Percentiles rank a stretch among this genome's conserved stretches.
phyloP scores from a whole-genome alignment of 2,888 invertebrate genomes.

The Scaptomyza reducta region DNA sequence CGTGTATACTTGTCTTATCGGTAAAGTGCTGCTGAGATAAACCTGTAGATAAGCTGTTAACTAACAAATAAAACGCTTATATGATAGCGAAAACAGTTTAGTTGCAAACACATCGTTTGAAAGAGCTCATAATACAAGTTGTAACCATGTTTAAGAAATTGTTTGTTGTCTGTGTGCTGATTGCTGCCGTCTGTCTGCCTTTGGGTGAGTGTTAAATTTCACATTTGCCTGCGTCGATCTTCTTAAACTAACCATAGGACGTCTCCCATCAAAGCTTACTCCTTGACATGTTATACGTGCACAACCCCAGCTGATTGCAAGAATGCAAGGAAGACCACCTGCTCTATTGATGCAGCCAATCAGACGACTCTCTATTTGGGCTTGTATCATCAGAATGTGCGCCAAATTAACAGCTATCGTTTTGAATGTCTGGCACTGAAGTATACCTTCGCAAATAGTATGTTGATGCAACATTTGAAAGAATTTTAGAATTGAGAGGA shows the following conservation, averaged over 20 bases:
- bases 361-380: constrained; percentile 37
- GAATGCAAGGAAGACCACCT: constrained; percentile 41
- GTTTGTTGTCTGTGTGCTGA: constrained; percentile 31
- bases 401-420: constrained; percentile 7
- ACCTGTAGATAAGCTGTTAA: not conserved
- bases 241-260: not conserved
- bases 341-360: constrained; percentile 43
- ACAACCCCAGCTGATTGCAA: constrained; percentile 42
- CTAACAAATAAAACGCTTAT: not conserved
- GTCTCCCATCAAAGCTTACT: constrained; percentile 26
- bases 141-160: constrained; percentile 41
- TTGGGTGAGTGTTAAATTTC: constrained; percentile 42
- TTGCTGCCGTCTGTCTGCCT: constrained; percentile 48
- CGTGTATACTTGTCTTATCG: not conserved
- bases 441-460: constrained; percentile 50
- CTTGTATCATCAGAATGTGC: constrained; percentile 44
- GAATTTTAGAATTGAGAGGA: not conserved
- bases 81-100: not conserved
- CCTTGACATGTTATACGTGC: constrained; percentile 57
- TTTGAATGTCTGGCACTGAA: constrained; percentile 53
- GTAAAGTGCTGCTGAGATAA: not conserved
- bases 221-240: not conserved
- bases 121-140: not conserved
- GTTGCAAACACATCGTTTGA: not conserved
- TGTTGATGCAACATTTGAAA: constrained; percentile 27